Conservation (phyloP, 2,888 invertebrate species). For the Nemurella pictetii region DNA sequence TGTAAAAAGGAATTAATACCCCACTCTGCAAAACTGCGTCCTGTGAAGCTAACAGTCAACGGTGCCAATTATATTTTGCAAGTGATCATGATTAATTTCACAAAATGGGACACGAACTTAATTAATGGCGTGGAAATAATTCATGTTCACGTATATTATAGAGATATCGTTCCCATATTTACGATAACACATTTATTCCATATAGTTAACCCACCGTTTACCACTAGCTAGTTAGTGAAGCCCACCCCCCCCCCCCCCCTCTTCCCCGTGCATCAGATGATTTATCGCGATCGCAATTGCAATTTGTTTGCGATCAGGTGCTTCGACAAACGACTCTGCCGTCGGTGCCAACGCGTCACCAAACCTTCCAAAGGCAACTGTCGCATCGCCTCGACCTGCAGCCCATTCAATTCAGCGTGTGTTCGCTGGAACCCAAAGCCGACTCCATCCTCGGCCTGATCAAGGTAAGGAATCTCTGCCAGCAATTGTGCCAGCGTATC, state of each 20-base stretch:
- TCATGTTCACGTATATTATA: not conserved
- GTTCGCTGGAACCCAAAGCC: conserved; percentile 68
- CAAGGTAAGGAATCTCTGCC: conserved; percentile 56
- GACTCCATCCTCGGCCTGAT: conserved; percentile 73
- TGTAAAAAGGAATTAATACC: not conserved
- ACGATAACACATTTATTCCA: not conserved
- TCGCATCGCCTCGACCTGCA: conserved; percentile 78
- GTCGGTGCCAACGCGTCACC: conserved; percentile 78
- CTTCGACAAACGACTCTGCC: conserved; percentile 80
- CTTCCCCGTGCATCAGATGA: too few relatives aligned
- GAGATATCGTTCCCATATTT: not conserved
- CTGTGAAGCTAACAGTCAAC: not conserved
- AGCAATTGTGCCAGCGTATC: conserved; percentile 38
- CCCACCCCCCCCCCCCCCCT: too few relatives aligned
- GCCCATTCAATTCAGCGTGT: conserved; percentile 79
- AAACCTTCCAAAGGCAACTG: conserved; percentile 78
- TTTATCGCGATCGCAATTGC: too few relatives aligned
- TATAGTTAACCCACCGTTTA: too few relatives aligned
- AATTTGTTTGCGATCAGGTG: conserved; percentile 56
- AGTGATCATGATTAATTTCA: not conserved
- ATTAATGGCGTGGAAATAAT: too few relatives aligned
- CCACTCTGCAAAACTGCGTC: not conserved
- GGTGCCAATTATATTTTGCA: not conserved
- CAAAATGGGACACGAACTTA: not conserved
- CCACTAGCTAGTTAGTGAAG: too few relatives aligned